Evolutionary conservation across 2,113 vertebrate species (phyloP), one percentile per base, ranked within the genome.

Genomic region (Cathartes aura): DNA sequence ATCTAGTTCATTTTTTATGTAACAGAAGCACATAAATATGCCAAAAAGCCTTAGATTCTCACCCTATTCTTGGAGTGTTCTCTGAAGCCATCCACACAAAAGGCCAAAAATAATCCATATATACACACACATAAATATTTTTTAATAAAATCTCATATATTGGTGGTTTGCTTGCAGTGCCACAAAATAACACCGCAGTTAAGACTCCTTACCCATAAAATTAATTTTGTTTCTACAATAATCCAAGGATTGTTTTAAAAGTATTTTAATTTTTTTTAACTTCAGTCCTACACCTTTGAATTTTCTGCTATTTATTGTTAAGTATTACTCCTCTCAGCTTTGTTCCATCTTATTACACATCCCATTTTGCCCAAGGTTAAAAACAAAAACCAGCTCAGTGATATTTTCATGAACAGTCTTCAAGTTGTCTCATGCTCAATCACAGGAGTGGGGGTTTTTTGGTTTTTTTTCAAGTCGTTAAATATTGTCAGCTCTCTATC

Each of bases 81-180:
- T 66, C 68, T 50, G 67, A 58, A 95, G 72, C 32, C 22, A 38
- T 53, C 24, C 42, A 50, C 1, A 4, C 3, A 36, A 52, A 63
- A 64, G 34, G 58, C 32, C 43, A 43, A 45, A 62, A 42, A 67
- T 16, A 92, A 53, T 53, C 82, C 34, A 53, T 2, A 58, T 0
- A 5, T 1, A 36, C 0, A 55, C 10, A 50, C 6, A 55, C 1
- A 40, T 0, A 30, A 24, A 5, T 21, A 4, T 32, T 56, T 42
- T 52, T 24, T 0, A 73, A 34, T 30, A 40, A 87, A 64, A 43
- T 24, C 27, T 43, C 11, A n/a, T 29, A n/a, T 10, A 24, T 6
- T 23, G 13, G 15, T 22, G 38, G 17, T 38, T 73, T 24, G 29
- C 50, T 68, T 70, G n/a, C 40, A 74, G 42, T 4, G 5, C 50